These are phyloP conservation scores for Hanleya hanleyi DNA, from an alignment of 2,888 invertebrate genomes.

Conservation along the genomic window DNA sequence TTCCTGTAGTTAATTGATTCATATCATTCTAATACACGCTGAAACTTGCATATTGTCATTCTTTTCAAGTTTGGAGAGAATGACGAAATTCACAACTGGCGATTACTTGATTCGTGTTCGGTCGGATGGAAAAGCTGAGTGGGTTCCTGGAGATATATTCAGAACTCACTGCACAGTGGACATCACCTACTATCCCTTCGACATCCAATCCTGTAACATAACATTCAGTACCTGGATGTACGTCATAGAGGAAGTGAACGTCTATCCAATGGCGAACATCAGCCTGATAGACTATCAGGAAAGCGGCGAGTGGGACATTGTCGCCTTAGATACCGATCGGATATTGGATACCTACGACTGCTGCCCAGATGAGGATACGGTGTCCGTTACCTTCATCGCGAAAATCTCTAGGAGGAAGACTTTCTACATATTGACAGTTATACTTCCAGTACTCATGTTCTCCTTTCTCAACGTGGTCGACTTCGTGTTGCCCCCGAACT, in stretches of 20 bases:
- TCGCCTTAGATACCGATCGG: not conserved
- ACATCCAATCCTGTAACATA: not conserved
- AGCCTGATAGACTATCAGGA: not conserved
- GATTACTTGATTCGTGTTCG: not conserved
- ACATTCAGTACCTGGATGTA: not conserved
- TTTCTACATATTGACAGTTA: not conserved
- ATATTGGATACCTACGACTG: not conserved
- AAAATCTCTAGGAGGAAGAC: not conserved
- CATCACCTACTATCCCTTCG: slow-evolving; percentile 8
- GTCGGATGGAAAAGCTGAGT: not conserved
- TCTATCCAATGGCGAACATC: not conserved
- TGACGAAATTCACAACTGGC: not conserved
- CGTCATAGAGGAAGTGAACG: not conserved
- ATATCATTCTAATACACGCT: too few species aligned
- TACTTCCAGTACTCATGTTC: not conserved
- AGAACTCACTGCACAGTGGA: not conserved
- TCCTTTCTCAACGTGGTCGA: not conserved
- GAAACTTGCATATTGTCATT: too few species aligned
- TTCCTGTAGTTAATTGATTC: too few species aligned
- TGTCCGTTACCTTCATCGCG: not conserved
- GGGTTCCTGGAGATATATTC: slow-evolving; percentile 2
- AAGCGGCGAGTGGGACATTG: slow-evolving; percentile 2
- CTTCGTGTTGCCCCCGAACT: not conserved
- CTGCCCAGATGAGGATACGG: not conserved
- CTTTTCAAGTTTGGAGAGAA: not conserved